Evolutionary conservation across 2,113 vertebrate genomes (phyloP).

Genomic region (Syngnathus typhle): DNA sequence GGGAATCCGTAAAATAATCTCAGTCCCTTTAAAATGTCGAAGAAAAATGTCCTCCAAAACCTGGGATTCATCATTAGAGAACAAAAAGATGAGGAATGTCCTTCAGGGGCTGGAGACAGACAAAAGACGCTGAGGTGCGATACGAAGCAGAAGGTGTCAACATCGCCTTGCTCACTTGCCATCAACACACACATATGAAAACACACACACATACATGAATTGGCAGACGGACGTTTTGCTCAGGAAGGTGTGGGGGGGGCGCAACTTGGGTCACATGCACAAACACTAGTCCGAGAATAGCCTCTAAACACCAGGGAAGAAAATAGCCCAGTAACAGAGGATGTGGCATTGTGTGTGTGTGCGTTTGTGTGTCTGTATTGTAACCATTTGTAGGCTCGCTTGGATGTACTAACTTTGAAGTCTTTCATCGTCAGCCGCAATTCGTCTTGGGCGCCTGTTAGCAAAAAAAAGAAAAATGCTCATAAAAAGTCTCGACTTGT

Average conservation of each 20-base stretch:
- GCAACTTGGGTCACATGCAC: constrained; percentile 6
- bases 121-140: neutral
- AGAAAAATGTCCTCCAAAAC: neutral
- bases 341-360: neutral
- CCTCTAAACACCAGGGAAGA: constrained; percentile 5
- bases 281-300: constrained; percentile 7
- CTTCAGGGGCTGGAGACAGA: neutral
- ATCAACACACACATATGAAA: neutral
- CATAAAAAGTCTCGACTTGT: neutral
- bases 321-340: constrained; percentile 11
- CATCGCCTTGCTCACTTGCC: neutral
- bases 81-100: constrained; percentile 4
- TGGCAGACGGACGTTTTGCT: neutral
- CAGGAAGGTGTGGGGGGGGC: neutral
- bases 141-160: neutral
- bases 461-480: neutral
- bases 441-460: neutral
- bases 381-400: neutral
- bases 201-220: neutral
- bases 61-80: neutral
- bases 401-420: neutral
- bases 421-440: neutral
- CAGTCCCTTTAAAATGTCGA: no score
- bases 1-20: neutral
- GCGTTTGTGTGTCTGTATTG: neutral